Base-by-base conservation (phyloP, 2,888 invertebrate species). In the Sarcophaga carnaria region DNA sequence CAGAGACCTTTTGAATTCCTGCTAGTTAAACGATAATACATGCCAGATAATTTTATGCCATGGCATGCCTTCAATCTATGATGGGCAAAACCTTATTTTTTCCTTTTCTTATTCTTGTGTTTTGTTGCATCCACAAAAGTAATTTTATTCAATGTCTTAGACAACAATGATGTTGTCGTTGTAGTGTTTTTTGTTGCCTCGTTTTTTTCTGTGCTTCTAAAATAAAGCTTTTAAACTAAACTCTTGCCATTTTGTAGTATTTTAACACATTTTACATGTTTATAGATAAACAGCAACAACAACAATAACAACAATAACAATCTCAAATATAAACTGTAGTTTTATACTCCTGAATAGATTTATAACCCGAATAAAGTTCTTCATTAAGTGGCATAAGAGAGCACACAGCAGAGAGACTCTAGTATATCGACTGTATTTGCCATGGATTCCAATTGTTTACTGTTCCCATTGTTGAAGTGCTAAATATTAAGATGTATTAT, bases 61-160 rank as follows among this genome's bases (percentile, higher is more conserved):
- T 81, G 84, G 84, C 81, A 87, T 87, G 87, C 87, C 87, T 87
- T 81, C 87, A 87, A 87, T 84, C 76, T 81, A 87, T 74, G 72
- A 71, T 70, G 37, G 37, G 70, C 27, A 79, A 63, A n/a, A 22
- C 8, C 1, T 8, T 37, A 2, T 62, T n/a, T 67, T 20, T 79
- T 54, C 60, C 37, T 81, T 20, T 20, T 22, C 2, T 79, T 54
- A 60, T 22, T 81, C 17, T 20, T 22, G 11, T n/a, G 12, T 45
- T 62, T 74, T 4, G 49, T 54, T 54, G 54, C 54, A 54, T 54
- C 54, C 17, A 14, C 17, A 54, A 54, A 14, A 17, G 17, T 54
- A 54, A 54, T 54, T 54, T 12, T 54, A 54, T 54, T 12, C 54
- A 54, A 54, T 37, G 54, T 54, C 54, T 54, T 54, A 54, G 54